Percentiles rank a stretch among this genome's conserved stretches.
These are phyloP conservation scores for Nymphalis io DNA, from an alignment of 1,140 invertebrate species.

Conservation along the genomic window DNA sequence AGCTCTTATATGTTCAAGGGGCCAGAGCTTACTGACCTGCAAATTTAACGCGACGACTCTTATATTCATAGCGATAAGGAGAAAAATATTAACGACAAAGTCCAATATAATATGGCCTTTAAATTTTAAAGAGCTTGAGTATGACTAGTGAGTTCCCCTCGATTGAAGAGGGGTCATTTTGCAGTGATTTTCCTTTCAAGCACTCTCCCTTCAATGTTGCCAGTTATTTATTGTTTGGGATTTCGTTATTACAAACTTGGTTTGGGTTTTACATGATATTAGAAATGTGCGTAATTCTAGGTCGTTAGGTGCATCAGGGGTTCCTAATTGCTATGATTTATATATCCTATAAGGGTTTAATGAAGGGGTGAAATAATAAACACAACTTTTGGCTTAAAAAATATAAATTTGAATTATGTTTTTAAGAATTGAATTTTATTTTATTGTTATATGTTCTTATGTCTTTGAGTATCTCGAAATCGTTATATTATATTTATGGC, in stretches of 20 bases:
- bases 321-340: constrained; percentile 21
- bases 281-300: constrained; percentile 12
- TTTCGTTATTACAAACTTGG: constrained; percentile 44
- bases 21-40: not conserved
- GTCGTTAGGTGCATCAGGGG: constrained; percentile 23
- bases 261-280: constrained; percentile 28
- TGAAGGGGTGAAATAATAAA: not conserved
- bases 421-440: too few species aligned
- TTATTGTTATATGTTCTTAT: too few species aligned
- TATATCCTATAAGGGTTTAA: not conserved
- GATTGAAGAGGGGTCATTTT: constrained; percentile 43
- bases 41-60: not conserved
- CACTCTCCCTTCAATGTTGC: constrained; percentile 40
- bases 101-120: constrained; percentile 1
- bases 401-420: not conserved
- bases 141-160: constrained; percentile 23
- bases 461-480: too few species aligned
- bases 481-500: too few species aligned
- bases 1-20: constrained; percentile 21
- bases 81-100: not conserved
- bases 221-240: constrained; percentile 55
- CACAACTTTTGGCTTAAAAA: not conserved
- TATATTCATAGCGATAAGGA: not conserved
- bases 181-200: constrained; percentile 54
- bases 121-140: constrained; percentile 35